phyloP scores from a whole-genome alignment of 2,797 vertebrate genomes.

The Ficedula albicollis region DNA sequence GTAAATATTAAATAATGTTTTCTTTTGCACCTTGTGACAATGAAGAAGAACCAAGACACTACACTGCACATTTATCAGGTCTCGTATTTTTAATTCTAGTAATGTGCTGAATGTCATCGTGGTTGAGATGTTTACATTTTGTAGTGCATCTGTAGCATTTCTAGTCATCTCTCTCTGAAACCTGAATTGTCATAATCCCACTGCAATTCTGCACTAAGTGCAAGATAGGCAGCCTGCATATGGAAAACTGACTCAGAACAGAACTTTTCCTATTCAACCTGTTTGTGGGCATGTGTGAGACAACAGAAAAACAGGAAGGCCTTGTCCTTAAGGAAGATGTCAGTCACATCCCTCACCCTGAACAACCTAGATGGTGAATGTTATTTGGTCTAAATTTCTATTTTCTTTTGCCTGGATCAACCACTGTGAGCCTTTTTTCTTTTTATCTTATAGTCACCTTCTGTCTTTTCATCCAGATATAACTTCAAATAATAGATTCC shows the following conservation, averaged over 20 bases:
- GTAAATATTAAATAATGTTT: not conserved
- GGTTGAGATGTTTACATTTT: not conserved
- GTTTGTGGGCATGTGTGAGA: not conserved
- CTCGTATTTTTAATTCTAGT: not conserved
- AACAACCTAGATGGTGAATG: not conserved
- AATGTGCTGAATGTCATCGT: not conserved
- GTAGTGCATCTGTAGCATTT: not conserved
- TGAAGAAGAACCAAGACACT: not conserved
- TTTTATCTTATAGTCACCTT: not conserved
- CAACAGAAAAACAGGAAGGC: not conserved
- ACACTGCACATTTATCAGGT: not conserved
- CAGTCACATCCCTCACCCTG: not conserved
- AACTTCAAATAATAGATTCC: conserved; percentile 24
- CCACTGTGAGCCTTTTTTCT: not conserved
- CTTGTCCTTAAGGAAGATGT: not conserved
- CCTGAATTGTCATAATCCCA: not conserved
- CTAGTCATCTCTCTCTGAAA: not conserved
- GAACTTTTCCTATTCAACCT: not conserved
- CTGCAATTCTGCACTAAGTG: not conserved
- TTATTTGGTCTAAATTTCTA: not conserved
- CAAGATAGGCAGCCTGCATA: not conserved
- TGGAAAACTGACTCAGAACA: not conserved
- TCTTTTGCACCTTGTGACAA: not conserved
- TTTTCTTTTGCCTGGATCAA: not conserved
- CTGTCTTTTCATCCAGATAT: not conserved